phyloP scores from a whole-genome alignment of 2,888 invertebrate genomes.

The Barypeithes pellucidus region DNA sequence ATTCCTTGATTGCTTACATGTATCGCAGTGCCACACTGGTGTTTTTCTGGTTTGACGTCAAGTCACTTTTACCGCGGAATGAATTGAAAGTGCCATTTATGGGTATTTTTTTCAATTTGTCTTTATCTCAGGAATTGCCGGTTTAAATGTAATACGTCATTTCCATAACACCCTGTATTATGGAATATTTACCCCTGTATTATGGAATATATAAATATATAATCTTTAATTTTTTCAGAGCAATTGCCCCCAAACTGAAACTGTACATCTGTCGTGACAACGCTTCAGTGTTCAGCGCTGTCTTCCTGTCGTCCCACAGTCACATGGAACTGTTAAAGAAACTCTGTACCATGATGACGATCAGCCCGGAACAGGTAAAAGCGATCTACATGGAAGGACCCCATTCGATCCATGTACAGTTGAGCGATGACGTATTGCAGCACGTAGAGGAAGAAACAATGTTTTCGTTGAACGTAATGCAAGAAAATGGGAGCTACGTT shows the following conservation, averaged over 20 bases:
- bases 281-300: slow-evolving; percentile 82
- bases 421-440: slow-evolving; percentile 89
- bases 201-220: too few species aligned
- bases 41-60: too few species aligned
- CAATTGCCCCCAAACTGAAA: slow-evolving; percentile 84
- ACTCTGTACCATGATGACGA: slow-evolving; percentile 76
- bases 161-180: too few species aligned
- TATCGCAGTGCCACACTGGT: too few species aligned
- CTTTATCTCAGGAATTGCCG: too few species aligned
- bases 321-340: slow-evolving; percentile 80
- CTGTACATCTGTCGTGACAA: slow-evolving; percentile 86
- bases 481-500: slow-evolving; percentile 68
- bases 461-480: slow-evolving; percentile 76
- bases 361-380: slow-evolving; percentile 66
- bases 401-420: slow-evolving; percentile 85
- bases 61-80: too few species aligned
- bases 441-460: slow-evolving; percentile 87
- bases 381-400: slow-evolving; percentile 87
- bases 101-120: too few species aligned
- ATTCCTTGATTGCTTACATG: too few species aligned
- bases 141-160: too few species aligned
- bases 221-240: slow-evolving; percentile 69
- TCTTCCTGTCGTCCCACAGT: slow-evolving; percentile 83
- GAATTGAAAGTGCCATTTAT: too few species aligned
- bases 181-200: too few species aligned